These are phyloP conservation scores for Neotoxoptera formosana DNA, from an alignment of 1,140 invertebrate genomes.

Conservation along the genomic window DNA sequence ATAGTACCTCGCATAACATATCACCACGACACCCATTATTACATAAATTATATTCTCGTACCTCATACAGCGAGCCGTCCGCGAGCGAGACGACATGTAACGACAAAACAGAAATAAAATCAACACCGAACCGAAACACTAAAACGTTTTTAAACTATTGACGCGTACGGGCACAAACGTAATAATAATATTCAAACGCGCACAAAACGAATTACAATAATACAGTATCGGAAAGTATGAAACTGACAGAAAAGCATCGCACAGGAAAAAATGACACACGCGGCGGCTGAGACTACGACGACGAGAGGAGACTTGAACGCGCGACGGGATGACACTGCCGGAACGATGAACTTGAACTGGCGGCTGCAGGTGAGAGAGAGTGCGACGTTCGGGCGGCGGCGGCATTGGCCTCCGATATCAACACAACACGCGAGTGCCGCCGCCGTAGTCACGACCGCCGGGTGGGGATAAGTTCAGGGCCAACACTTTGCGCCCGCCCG, in stretches of 20 bases:
- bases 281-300: background rate
- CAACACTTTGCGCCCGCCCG: constrained; percentile 46
- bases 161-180: background rate
- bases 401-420: constrained; percentile 58
- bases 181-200: background rate
- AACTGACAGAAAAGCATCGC: background rate
- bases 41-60: background rate
- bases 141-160: background rate
- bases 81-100: background rate
- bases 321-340: constrained; percentile 53
- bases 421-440: constrained; percentile 43
- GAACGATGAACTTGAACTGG: constrained; percentile 57
- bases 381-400: constrained; percentile 51
- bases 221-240: background rate
- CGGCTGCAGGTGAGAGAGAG: constrained; percentile 56
- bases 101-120: background rate
- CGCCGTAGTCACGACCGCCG: constrained; percentile 39
- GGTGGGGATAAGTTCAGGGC: constrained; percentile 58
- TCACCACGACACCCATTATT: constrained; percentile 20
- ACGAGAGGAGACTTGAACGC: constrained; percentile 55
- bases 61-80: background rate
- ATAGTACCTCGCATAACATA: background rate
- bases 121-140: background rate
- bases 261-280: background rate
- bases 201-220: background rate